Percentiles rank a stretch among this genome's conserved stretches.
These are phyloP conservation scores for Enteromius mattozi DNA, from an alignment of 2,797 vertebrate species.

Conservation along the genomic window DNA sequence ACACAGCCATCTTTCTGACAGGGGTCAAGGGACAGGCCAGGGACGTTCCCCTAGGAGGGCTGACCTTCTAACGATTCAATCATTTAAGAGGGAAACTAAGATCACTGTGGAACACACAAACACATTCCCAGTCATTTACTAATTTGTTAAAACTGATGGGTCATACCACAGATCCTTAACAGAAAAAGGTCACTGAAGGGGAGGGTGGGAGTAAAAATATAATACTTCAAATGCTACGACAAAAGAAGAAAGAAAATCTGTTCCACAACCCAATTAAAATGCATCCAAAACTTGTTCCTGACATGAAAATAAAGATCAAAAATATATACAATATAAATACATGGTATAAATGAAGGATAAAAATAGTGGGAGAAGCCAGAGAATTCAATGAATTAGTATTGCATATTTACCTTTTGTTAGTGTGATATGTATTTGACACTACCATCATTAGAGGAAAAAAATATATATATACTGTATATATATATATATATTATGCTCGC, in stretches of 20 bases:
- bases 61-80: conserved; percentile 64
- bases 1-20: conserved; percentile 42
- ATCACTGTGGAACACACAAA: conserved; percentile 57
- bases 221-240: conserved; percentile 66
- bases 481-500: neutral
- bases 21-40: conserved; percentile 76
- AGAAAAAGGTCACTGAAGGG: conserved; percentile 64
- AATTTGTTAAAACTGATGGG: conserved; percentile 69
- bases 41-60: conserved; percentile 54
- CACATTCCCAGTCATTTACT: conserved; percentile 54
- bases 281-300: neutral
- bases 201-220: conserved; percentile 58
- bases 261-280: neutral
- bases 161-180: conserved; percentile 67
- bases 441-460: neutral
- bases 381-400: neutral
- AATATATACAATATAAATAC: neutral
- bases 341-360: neutral
- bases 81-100: conserved; percentile 70
- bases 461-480: too few species aligned
- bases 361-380: neutral
- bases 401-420: neutral
- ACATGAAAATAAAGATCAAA: neutral
- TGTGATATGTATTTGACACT: neutral
- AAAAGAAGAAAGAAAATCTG: conserved; percentile 57